These are phyloP conservation scores for Vulpes vulpes DNA, from an alignment of 2,113 vertebrate species.

Conservation along the genomic window DNA sequence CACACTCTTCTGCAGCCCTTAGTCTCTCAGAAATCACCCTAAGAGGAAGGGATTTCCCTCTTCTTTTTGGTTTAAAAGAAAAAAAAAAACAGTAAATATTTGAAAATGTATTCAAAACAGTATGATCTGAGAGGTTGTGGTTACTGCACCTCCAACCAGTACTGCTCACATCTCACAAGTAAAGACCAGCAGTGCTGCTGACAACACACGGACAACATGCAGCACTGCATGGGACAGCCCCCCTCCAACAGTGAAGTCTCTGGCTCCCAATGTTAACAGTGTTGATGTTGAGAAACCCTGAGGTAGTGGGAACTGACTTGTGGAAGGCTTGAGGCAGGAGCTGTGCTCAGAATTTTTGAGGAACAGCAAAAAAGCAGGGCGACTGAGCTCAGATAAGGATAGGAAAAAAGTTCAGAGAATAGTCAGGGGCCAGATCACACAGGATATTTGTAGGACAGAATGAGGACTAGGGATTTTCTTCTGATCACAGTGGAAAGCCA, in stretches of 20 bases:
- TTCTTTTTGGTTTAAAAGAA: neutral
- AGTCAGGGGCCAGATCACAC: neutral
- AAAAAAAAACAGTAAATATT: neutral
- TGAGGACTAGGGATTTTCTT: neutral
- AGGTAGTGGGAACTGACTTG: neutral
- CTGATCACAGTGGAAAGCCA: neutral
- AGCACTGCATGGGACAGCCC: neutral
- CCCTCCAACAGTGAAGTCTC: neutral
- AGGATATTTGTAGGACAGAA: neutral
- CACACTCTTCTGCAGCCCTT: neutral
- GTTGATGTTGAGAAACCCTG: neutral
- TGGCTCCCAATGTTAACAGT: neutral
- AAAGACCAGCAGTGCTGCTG: neutral
- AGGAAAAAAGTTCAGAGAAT: neutral
- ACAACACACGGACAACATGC: too few relatives aligned
- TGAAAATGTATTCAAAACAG: constrained; percentile 10
- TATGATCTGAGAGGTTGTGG: neutral
- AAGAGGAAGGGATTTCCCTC: neutral
- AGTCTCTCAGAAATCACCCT: neutral
- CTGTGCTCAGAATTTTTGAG: neutral
- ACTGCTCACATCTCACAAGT: neutral
- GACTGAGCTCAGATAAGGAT: neutral
- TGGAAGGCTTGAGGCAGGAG: neutral
- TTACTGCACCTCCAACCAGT: neutral
- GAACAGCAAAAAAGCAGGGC: neutral